These are phyloP conservation scores for Macquaria australasica DNA, from an alignment of 2,113 vertebrate genomes.

Conservation along the genomic window DNA sequence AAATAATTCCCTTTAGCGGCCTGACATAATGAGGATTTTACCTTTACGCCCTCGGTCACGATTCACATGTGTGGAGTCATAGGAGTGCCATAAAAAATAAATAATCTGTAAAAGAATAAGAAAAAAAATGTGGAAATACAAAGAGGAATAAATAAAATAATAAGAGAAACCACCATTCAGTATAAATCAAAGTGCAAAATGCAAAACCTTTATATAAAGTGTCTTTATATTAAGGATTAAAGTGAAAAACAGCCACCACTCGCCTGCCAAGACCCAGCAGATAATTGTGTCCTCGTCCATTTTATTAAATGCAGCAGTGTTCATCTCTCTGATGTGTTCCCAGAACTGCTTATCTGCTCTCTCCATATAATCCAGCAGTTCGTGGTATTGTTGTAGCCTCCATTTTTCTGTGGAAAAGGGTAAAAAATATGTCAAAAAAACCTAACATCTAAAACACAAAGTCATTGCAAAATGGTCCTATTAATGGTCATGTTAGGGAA, in stretches of 20 bases:
- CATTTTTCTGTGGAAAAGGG: neutral
- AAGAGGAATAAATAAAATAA: no score
- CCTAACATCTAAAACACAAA: neutral
- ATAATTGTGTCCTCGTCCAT: slow-evolving; percentile 13
- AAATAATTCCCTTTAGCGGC: neutral
- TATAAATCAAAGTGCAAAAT: neutral
- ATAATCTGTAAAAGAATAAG: no score
- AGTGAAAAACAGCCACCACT: neutral
- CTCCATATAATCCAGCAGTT: neutral
- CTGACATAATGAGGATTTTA: neutral
- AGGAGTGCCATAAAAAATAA: no score
- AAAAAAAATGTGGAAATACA: no score
- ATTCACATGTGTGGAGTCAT: neutral
- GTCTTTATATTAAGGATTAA: neutral
- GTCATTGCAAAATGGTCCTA: neutral
- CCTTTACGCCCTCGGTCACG: neutral
- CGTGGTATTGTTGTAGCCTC: neutral
- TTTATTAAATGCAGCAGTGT: slow-evolving; percentile 10
- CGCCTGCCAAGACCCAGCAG: neutral
- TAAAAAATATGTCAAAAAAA: neutral
- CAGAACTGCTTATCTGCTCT: slow-evolving; percentile 16
- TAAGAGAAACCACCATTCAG: neutral
- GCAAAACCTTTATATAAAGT: neutral
- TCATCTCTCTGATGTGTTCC: slow-evolving; percentile 5
- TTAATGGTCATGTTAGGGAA: neutral